These are phyloP conservation scores for Delphinapterus leucas DNA, from an alignment of 2,113 vertebrate genomes.

Conservation along the genomic window DNA sequence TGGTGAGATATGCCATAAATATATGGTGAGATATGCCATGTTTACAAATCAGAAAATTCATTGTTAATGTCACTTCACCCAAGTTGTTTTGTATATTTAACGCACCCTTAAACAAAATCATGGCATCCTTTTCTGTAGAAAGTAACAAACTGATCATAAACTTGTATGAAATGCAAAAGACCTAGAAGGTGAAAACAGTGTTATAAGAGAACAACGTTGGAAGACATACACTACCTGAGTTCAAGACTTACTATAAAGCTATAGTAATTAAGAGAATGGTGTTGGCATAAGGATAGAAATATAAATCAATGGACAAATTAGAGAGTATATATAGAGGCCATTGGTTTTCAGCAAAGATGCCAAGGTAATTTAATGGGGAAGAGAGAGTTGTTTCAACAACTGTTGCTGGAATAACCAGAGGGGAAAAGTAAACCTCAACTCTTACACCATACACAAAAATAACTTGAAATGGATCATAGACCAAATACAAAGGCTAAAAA, in stretches of 20 bases:
- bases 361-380: background rate
- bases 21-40: background rate
- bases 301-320: background rate
- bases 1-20: background rate
- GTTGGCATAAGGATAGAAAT: background rate
- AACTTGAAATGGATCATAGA: slow-evolving; percentile 5
- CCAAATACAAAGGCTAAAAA: slow-evolving; percentile 4
- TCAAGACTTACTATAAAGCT: background rate
- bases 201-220: background rate
- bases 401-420: background rate
- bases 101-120: background rate
- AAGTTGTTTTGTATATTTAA: background rate
- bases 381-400: background rate
- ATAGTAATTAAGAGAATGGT: background rate
- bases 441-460: background rate
- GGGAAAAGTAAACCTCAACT: background rate
- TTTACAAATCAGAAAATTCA: background rate
- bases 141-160: background rate
- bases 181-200: background rate
- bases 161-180: background rate
- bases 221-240: background rate
- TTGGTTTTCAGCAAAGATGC: background rate
- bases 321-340: background rate
- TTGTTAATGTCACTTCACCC: background rate
- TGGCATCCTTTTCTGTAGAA: background rate